Evolutionary conservation across 2,797 vertebrate species (phyloP).

Genomic region (Oophaga sylvatica): DNA sequence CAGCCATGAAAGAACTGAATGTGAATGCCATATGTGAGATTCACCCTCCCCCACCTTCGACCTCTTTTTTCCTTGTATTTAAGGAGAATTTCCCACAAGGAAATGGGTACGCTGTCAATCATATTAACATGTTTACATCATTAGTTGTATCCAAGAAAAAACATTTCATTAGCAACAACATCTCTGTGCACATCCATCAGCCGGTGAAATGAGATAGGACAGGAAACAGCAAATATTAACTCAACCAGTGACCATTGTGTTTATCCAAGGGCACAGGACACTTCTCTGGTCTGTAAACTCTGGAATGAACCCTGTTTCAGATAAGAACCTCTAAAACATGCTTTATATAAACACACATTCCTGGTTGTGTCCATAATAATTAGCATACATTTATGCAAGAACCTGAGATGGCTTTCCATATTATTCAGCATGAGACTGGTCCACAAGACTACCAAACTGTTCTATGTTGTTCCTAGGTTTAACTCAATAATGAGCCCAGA

Average conservation of each 20-base stretch:
- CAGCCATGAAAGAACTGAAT: not conserved
- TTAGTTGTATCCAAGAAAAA: conserved; percentile 69
- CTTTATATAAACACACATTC: conserved; percentile 7
- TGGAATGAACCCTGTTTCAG: conserved; percentile 68
- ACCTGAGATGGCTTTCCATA: not conserved
- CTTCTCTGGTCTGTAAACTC: conserved; percentile 66
- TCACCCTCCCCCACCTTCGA: conserved; percentile 14
- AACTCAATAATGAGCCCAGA: not conserved
- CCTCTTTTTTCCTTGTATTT: not conserved
- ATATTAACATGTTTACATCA: conserved; percentile 67
- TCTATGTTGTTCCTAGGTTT: not conserved
- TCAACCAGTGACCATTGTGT: conserved; percentile 67
- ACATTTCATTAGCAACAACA: conserved; percentile 72
- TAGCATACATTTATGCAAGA: not conserved
- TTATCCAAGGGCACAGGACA: conserved; percentile 71
- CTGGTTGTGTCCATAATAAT: not conserved
- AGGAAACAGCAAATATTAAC: conserved; percentile 71
- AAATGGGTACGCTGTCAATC: conserved; percentile 44
- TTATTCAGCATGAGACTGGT: not conserved
- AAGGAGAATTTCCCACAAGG: conserved; percentile 13
- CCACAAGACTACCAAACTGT: not conserved
- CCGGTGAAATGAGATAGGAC: conserved; percentile 65
- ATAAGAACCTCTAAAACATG: conserved; percentile 60
- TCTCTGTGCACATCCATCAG: conserved; percentile 69
- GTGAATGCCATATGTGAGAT: not conserved